These are phyloP conservation scores for Saiga tatarica DNA, from an alignment of 2,113 vertebrate genomes.

Conservation along the genomic window DNA sequence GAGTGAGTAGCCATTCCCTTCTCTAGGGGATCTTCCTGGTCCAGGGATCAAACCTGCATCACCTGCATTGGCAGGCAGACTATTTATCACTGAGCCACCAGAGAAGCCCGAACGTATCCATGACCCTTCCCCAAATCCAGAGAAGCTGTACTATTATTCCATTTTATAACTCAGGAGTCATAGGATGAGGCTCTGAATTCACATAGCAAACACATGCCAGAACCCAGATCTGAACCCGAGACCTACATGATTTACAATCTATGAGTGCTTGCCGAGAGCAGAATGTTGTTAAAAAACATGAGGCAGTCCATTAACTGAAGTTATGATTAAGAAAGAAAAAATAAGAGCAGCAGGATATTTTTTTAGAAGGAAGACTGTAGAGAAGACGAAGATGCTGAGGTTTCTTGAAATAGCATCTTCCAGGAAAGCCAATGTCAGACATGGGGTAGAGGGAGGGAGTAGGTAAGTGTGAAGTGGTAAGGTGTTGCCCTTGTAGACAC, in stretches of 20 bases:
- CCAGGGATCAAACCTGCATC: background rate
- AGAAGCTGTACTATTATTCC: background rate
- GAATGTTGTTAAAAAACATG: too few species aligned
- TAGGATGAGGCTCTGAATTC: background rate
- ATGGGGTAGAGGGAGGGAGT: accelerated
- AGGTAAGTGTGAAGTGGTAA: background rate
- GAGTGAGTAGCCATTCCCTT: background rate
- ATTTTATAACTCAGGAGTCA: background rate
- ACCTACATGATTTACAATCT: background rate
- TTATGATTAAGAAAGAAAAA: background rate
- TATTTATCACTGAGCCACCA: background rate
- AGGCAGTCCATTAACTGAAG: background rate
- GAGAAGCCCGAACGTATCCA: background rate
- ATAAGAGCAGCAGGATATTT: background rate
- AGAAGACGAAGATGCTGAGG: background rate
- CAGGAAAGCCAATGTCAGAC: background rate
- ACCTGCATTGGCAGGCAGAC: background rate
- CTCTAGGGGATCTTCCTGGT: background rate
- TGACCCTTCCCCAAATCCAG: background rate
- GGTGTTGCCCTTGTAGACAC: background rate
- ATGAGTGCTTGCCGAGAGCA: background rate
- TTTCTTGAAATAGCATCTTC: background rate
- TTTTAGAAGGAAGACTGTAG: background rate
- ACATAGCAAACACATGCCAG: background rate
- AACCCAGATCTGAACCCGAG: background rate